These are phyloP conservation scores for Pyralis farinalis DNA, from an alignment of 2,888 invertebrate genomes.

Conservation along the genomic window DNA sequence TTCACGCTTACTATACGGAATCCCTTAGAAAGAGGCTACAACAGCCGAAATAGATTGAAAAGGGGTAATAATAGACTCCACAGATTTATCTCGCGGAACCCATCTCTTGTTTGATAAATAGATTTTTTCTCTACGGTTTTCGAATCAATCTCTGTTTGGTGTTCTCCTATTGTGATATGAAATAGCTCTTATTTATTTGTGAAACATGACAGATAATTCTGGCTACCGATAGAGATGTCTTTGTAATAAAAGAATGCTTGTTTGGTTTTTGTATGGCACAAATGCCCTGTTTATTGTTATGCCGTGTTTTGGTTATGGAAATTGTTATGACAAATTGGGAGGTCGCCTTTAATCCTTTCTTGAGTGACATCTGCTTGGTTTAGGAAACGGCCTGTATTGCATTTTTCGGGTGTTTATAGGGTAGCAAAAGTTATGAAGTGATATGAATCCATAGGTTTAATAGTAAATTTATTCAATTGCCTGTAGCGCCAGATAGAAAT, in stretches of 20 bases:
- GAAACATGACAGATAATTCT: conserved; percentile 73
- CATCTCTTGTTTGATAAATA: conserved; percentile 73
- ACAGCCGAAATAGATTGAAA: conserved; percentile 46
- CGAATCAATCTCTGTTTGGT: conserved; percentile 52
- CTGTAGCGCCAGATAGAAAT: too few species aligned
- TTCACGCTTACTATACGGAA: conserved; percentile 18
- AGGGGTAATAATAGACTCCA: conserved; percentile 69
- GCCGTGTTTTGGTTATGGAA: conserved; percentile 73
- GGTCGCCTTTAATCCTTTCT: conserved; percentile 63
- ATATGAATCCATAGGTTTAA: too few species aligned
- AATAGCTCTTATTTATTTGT: conserved; percentile 73
- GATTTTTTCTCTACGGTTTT: conserved; percentile 59
- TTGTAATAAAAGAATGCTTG: conserved; percentile 62
- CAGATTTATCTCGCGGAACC: conserved; percentile 61
- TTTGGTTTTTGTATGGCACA: conserved; percentile 62
- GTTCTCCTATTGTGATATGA: conserved; percentile 65
- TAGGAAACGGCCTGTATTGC: conserved; percentile 25
- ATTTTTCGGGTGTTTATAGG: too few species aligned
- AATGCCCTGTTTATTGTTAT: conserved; percentile 55
- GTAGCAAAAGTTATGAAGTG: too few species aligned
- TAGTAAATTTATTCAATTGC: too few species aligned
- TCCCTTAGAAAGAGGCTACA: conserved; percentile 16
- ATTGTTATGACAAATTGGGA: conserved; percentile 74
- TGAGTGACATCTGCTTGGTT: conserved; percentile 48
- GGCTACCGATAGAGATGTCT: conserved; percentile 74